A percentile compares a stretch with the other conserved stretches of the same genome.
phyloP scores from a whole-genome alignment of 2,113 vertebrate genomes.

The Butorides virescens region DNA sequence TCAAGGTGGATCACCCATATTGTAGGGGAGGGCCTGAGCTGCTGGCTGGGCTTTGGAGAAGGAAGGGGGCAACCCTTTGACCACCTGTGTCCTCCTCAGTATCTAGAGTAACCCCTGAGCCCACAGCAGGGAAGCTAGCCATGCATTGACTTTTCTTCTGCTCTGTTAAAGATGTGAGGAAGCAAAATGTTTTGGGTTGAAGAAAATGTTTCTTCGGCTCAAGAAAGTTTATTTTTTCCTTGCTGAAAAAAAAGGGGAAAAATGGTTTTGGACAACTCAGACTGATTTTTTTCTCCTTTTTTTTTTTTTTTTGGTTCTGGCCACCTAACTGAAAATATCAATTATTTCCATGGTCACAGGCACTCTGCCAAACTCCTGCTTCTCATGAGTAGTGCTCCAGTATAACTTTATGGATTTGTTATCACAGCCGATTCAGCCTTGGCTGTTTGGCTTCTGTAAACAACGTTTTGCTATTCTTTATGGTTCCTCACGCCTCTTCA shows the following conservation, averaged over 20 bases:
- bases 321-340: constrained; percentile 9
- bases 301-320: background rate
- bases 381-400: background rate
- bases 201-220: background rate
- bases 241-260: background rate
- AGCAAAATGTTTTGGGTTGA: background rate
- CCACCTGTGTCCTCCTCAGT: background rate
- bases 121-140: background rate
- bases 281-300: background rate
- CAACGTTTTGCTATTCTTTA: background rate
- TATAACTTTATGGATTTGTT: constrained; percentile 1
- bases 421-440: background rate
- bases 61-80: background rate
- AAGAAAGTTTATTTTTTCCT: background rate
- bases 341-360: background rate
- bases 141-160: background rate
- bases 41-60: background rate
- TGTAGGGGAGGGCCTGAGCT: background rate
- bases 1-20: accelerated
- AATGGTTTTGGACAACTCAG: background rate
- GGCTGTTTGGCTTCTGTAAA: background rate
- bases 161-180: background rate
- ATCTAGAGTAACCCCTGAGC: background rate
- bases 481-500: background rate
- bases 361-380: background rate